Evolutionary conservation across 2,113 vertebrate species (phyloP).

Genomic region (Callithrix jacchus): DNA sequence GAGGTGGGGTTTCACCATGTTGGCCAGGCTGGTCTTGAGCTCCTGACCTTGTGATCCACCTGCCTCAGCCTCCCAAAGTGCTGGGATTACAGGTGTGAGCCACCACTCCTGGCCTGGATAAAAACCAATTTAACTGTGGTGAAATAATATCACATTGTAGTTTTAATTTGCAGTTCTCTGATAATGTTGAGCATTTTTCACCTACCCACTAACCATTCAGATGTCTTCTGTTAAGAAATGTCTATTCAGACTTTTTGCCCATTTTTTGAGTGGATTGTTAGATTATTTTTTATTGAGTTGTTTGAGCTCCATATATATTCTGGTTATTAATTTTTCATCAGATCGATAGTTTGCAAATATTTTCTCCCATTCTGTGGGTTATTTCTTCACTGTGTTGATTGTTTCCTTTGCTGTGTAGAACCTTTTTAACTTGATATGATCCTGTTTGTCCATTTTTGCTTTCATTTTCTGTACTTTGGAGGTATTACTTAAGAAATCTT

Average conservation of each 20-base stretch:
- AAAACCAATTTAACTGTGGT: not conserved
- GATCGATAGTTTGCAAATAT: not conserved
- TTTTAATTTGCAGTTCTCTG: not conserved
- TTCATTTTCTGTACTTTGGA: not conserved
- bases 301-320: not conserved
- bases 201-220: not conserved
- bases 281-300: not conserved
- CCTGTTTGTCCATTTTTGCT: not conserved
- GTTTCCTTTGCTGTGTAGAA: not conserved
- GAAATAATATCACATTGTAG: not conserved
- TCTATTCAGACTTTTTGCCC: not conserved
- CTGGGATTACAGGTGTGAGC: too few relatives aligned
- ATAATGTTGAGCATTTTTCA: not conserved
- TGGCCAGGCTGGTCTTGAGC: too few relatives aligned
- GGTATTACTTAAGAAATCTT: not conserved
- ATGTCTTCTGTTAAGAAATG: not conserved
- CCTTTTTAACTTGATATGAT: not conserved
- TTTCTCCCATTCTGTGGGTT: not conserved
- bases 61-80: too few relatives aligned
- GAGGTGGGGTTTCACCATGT: too few relatives aligned
- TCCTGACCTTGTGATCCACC: too few relatives aligned
- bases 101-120: not conserved
- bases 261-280: not conserved
- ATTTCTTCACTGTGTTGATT: not conserved
- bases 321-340: not conserved